These are phyloP conservation scores for Cynopterus brachyotis DNA, from an alignment of 2,113 vertebrate genomes.

Conservation along the genomic window DNA sequence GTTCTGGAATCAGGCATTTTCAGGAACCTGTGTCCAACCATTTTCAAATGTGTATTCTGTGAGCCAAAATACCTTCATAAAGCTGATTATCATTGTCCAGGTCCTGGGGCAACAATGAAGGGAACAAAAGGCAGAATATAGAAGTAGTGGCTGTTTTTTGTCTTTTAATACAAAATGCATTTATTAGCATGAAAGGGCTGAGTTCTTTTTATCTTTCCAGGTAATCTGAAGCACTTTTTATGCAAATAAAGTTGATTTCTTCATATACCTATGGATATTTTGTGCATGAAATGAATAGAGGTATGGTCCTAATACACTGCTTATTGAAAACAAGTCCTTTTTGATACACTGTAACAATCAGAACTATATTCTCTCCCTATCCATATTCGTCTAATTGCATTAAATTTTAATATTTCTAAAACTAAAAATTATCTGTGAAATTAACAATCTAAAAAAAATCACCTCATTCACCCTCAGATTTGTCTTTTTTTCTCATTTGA, in stretches of 20 bases:
- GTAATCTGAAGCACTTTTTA: not conserved
- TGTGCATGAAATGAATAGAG: not conserved
- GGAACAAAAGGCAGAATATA: not conserved
- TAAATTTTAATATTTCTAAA: slow-evolving; percentile 46
- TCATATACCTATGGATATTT: not conserved
- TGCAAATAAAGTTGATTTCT: slow-evolving; percentile 16
- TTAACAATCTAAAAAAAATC: slow-evolving; percentile 60
- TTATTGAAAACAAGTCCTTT: not conserved
- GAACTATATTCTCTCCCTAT: not conserved
- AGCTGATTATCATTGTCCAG: not conserved
- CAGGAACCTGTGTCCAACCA: not conserved
- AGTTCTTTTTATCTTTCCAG: not conserved
- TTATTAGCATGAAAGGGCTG: not conserved
- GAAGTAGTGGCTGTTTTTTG: not conserved
- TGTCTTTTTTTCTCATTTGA: slow-evolving; percentile 36
- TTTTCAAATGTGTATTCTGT: not conserved
- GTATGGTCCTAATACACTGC: not conserved
- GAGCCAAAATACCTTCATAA: not conserved
- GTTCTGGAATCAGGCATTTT: not conserved
- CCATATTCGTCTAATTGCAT: not conserved
- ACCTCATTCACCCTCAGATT: not conserved
- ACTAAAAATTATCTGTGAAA: slow-evolving; percentile 31
- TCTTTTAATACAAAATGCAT: not conserved
- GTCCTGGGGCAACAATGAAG: not conserved
- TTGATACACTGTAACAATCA: not conserved